Percentiles rank a stretch among this genome's conserved stretches.
Evolutionary conservation across 2,888 invertebrate genomes (phyloP).

Genomic region (Graphium colonna): DNA sequence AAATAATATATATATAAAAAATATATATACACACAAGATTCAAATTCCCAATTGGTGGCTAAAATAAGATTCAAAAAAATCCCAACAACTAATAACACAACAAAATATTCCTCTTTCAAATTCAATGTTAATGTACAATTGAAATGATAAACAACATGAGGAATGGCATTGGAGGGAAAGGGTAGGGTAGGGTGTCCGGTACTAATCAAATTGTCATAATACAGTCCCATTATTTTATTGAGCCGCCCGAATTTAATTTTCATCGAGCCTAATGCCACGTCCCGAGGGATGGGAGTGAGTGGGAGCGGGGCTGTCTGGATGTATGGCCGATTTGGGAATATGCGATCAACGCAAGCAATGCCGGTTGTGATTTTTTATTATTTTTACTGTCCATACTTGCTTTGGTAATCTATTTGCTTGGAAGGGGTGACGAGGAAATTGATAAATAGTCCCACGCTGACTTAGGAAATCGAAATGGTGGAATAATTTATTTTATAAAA

Average conservation of each 20-base stretch:
- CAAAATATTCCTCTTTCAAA: slow-evolving; percentile 13
- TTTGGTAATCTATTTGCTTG: not conserved
- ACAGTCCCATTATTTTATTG: slow-evolving; percentile 64
- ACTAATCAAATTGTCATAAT: slow-evolving; percentile 62
- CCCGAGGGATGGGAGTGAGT: slow-evolving; percentile 43
- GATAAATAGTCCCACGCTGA: too few relatives aligned
- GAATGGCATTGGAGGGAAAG: slow-evolving; percentile 5
- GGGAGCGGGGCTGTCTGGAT: slow-evolving; percentile 23
- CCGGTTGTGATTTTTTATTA: slow-evolving; percentile 42
- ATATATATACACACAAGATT: too few relatives aligned
- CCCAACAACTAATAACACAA: slow-evolving; percentile 31
- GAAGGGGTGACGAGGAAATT: too few relatives aligned
- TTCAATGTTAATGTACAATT: too few relatives aligned
- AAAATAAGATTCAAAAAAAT: too few relatives aligned
- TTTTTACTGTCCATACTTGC: slow-evolving; percentile 13
- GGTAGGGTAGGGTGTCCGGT: slow-evolving; percentile 39
- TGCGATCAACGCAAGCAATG: slow-evolving; percentile 38
- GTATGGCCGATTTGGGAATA: slow-evolving; percentile 54
- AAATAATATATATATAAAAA: too few relatives aligned
- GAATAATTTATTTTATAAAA: too few relatives aligned
- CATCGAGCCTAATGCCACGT: slow-evolving; percentile 48
- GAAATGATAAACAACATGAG: too few relatives aligned
- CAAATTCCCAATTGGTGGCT: too few relatives aligned
- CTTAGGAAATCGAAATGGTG: too few relatives aligned
- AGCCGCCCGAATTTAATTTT: slow-evolving; percentile 61